Conservation (phyloP, 2,888 invertebrate species). For the Heliconius ethilla region DNA sequence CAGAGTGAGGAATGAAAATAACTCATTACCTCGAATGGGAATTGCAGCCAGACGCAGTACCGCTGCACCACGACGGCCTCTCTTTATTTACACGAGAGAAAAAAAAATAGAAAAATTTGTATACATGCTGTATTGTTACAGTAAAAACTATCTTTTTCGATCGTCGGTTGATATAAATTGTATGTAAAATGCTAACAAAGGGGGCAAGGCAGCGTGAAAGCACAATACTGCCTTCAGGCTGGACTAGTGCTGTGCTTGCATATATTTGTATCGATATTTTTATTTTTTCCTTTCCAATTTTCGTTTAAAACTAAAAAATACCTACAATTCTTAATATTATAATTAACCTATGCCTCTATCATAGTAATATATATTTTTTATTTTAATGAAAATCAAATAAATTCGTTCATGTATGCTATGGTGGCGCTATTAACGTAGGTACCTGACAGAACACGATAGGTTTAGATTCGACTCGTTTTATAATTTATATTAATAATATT, state of each 20-base stretch:
- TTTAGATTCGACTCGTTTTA: too few species aligned
- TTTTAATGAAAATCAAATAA: too few species aligned
- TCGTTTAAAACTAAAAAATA: background rate
- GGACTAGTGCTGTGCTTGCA: background rate
- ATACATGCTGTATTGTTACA: background rate
- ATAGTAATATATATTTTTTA: too few species aligned
- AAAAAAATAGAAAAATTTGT: background rate
- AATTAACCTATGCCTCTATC: too few species aligned
- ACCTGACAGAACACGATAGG: too few species aligned
- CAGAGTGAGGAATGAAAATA: background rate
- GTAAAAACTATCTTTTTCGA: slow-evolving; percentile 13
- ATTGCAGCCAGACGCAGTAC: background rate
- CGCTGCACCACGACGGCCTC: background rate
- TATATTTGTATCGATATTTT: slow-evolving; percentile 8
- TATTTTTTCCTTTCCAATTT: background rate
- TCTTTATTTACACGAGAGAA: background rate
- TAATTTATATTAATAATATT: too few species aligned
- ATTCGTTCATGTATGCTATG: too few species aligned
- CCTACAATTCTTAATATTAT: too few species aligned
- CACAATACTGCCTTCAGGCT: slow-evolving; percentile 23
- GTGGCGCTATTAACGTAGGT: too few species aligned
- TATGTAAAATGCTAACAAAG: slow-evolving; percentile 23
- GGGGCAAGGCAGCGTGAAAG: slow-evolving; percentile 26
- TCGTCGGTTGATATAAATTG: slow-evolving; percentile 25
- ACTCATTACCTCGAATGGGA: background rate